These are phyloP conservation scores for Nemurella pictetii DNA, from an alignment of 2,888 invertebrate species.

Conservation along the genomic window DNA sequence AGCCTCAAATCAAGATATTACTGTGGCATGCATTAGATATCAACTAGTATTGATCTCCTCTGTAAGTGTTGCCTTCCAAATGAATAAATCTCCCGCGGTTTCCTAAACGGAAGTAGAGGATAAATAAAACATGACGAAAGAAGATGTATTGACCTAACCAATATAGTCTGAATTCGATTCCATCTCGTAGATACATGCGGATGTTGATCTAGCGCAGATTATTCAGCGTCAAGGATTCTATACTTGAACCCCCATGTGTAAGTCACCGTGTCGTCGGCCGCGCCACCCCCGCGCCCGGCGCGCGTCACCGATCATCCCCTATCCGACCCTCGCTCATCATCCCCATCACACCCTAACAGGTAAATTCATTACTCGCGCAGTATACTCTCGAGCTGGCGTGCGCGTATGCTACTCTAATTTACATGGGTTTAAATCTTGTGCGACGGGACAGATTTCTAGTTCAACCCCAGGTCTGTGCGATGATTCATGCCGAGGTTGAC, in stretches of 20 bases:
- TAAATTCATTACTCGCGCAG: slow-evolving; percentile 7
- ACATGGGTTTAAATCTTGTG: neutral
- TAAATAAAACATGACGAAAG: neutral
- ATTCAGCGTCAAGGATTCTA: slow-evolving; percentile 2
- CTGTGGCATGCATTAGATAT: too few species aligned
- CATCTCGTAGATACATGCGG: neutral
- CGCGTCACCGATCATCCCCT: neutral
- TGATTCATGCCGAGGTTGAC: neutral
- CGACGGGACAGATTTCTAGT: neutral
- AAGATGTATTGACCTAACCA: neutral
- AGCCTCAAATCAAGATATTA: too few species aligned
- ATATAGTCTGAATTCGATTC: slow-evolving; percentile 7
- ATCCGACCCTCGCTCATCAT: neutral
- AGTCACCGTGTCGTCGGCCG: neutral
- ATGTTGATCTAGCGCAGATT: slow-evolving; percentile 9
- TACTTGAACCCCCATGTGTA: neutral
- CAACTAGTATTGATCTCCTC: too few species aligned
- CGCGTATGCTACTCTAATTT: neutral
- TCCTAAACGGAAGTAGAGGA: neutral
- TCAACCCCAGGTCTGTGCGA: neutral
- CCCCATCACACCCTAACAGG: slow-evolving; percentile 17
- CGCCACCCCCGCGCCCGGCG: neutral
- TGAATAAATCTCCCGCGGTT: neutral
- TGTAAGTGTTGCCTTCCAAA: neutral
- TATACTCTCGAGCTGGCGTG: neutral